phyloP scores from a whole-genome alignment of 2,797 vertebrate species.

The Orientallactaga sibirica region DNA sequence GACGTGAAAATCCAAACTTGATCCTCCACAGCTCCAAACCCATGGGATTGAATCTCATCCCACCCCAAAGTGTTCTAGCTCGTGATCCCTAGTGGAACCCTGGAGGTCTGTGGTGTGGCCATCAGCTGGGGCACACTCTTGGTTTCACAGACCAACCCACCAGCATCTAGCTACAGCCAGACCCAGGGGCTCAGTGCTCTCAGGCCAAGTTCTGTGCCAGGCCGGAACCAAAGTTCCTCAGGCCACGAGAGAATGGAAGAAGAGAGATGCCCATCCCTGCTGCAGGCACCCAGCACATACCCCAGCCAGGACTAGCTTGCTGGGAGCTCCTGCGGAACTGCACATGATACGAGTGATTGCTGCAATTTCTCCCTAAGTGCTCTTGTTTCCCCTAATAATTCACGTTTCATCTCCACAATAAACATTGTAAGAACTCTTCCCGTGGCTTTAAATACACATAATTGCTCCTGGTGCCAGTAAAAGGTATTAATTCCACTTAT shows the following conservation, averaged over 20 bases:
- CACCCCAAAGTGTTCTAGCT: not conserved
- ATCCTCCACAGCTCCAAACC: not conserved
- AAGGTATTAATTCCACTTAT: slow-evolving; percentile 84
- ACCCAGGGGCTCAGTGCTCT: not conserved
- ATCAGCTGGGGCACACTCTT: not conserved
- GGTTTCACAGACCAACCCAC: not conserved
- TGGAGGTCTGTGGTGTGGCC: not conserved
- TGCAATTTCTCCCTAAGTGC: slow-evolving; percentile 58
- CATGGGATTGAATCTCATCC: fast-evolving
- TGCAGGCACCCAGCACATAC: fast-evolving
- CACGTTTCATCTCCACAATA: slow-evolving; percentile 8
- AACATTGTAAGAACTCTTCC: slow-evolving; percentile 56
- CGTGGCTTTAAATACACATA: slow-evolving; percentile 30
- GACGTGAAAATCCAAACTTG: fast-evolving
- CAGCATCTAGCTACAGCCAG: not conserved
- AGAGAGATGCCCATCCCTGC: too few relatives aligned
- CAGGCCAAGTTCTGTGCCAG: not conserved
- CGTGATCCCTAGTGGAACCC: not conserved
- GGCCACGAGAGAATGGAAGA: too few relatives aligned
- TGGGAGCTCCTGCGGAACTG: not conserved
- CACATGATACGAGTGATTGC: not conserved
- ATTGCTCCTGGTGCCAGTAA: slow-evolving; percentile 81
- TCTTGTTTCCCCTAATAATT: slow-evolving; percentile 29
- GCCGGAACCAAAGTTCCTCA: not conserved
- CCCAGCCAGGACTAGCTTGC: not conserved